phyloP scores from a whole-genome alignment of 2,113 vertebrate genomes.

The Pseudopipra pipra region DNA sequence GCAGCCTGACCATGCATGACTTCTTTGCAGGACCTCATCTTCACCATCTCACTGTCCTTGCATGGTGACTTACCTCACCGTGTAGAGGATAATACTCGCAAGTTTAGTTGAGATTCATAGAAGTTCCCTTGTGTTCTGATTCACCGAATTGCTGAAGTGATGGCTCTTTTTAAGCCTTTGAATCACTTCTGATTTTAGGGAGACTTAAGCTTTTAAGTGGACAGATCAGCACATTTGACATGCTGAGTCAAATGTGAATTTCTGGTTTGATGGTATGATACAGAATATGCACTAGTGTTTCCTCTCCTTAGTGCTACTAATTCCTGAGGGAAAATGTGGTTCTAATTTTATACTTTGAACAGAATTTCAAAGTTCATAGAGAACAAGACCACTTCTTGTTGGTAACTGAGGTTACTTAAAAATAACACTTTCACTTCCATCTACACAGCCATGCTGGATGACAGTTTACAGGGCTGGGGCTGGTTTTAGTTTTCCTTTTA shows the following conservation, averaged over 20 bases:
- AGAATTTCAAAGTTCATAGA: background rate
- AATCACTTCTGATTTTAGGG: background rate
- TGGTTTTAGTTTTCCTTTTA: background rate
- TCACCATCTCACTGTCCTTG: background rate
- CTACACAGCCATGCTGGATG: background rate
- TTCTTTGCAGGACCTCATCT: background rate
- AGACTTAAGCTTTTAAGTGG: background rate
- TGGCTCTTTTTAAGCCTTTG: background rate
- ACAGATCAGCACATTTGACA: background rate
- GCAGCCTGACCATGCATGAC: background rate
- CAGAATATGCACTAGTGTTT: background rate
- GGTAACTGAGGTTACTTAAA: background rate
- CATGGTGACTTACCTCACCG: background rate
- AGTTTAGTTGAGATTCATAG: background rate
- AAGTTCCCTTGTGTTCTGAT: background rate
- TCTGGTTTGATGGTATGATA: background rate
- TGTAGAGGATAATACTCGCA: background rate
- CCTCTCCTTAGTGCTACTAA: background rate
- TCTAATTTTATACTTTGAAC: background rate
- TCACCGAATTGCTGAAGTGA: background rate
- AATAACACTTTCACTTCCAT: background rate
- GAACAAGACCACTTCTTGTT: background rate
- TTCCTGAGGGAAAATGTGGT: background rate
- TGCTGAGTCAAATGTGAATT: background rate
- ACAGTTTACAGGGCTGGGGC: background rate